Evolutionary conservation across 2,113 vertebrate genomes (phyloP).

Genomic region (Aspidoscelis tigris): DNA sequence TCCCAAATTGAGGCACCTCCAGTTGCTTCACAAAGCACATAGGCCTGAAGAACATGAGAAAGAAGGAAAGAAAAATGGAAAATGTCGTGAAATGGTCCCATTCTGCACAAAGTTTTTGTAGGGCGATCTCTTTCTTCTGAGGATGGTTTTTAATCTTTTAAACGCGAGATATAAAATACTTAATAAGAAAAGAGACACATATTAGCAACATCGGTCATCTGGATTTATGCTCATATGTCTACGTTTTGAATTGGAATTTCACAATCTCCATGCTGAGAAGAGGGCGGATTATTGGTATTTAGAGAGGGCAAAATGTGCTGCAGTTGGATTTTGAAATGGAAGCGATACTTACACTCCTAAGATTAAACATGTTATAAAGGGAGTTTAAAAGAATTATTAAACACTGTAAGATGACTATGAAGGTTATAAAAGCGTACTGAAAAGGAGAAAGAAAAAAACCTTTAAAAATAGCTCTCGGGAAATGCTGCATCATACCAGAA

Average conservation of each 20-base stretch:
- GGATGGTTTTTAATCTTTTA: neutral
- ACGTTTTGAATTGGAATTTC: neutral
- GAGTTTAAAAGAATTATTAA: no score
- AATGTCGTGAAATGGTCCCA: conserved; percentile 8
- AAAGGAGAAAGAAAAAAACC: no score
- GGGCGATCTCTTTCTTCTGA: fast-evolving
- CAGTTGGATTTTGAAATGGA: neutral
- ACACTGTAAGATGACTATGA: no score
- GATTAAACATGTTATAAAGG: no score
- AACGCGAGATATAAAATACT: neutral
- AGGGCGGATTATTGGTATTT: neutral
- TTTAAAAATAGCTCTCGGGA: no score
- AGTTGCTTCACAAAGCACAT: conserved; percentile 99
- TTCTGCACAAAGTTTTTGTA: neutral
- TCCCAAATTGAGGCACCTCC: conserved; percentile 92
- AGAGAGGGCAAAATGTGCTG: neutral
- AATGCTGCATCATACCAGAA: no score
- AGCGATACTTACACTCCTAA: neutral
- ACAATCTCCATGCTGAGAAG: neutral
- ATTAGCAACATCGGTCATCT: no score
- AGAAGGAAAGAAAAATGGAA: neutral
- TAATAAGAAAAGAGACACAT: neutral
- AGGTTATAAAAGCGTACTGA: no score
- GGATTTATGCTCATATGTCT: neutral
- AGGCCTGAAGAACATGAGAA: conserved; percentile 80